Percentiles rank a stretch among this genome's conserved stretches.
Conservation (phyloP, 2,888 invertebrate genomes). For the Watsonalla binaria region DNA sequence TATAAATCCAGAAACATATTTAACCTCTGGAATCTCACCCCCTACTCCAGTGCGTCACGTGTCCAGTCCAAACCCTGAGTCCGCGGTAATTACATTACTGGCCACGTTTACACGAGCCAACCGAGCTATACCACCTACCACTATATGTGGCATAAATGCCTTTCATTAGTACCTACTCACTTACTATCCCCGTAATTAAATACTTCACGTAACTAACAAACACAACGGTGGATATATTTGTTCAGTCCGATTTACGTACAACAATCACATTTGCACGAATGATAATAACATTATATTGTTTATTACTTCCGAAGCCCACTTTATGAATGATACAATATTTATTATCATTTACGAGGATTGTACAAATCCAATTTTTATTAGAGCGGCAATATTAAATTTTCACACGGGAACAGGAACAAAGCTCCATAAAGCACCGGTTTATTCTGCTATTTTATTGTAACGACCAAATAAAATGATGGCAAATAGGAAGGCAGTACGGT, state of each 20-base stretch:
- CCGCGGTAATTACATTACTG: not conserved
- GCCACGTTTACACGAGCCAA: not conserved
- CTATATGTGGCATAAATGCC: not conserved
- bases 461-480: slow-evolving; percentile 1
- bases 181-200: not conserved
- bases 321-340: not conserved
- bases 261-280: no score
- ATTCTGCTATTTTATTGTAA: slow-evolving; percentile 4
- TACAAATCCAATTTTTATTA: slow-evolving; percentile 7
- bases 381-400: slow-evolving; percentile 2
- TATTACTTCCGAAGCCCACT: not conserved
- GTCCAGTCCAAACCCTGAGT: not conserved
- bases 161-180: not conserved
- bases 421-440: slow-evolving; percentile 3
- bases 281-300: not conserved
- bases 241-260: no score
- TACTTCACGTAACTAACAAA: no score
- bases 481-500: not conserved
- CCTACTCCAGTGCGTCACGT: not conserved
- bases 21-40: not conserved
- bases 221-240: no score
- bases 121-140: not conserved
- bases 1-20: no score
- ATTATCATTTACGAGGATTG: not conserved
- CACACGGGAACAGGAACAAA: slow-evolving; percentile 4